Evolutionary conservation across 92 coral and sea anemone genomes (phyloP).

Genomic region (Muricea muricata): DNA sequence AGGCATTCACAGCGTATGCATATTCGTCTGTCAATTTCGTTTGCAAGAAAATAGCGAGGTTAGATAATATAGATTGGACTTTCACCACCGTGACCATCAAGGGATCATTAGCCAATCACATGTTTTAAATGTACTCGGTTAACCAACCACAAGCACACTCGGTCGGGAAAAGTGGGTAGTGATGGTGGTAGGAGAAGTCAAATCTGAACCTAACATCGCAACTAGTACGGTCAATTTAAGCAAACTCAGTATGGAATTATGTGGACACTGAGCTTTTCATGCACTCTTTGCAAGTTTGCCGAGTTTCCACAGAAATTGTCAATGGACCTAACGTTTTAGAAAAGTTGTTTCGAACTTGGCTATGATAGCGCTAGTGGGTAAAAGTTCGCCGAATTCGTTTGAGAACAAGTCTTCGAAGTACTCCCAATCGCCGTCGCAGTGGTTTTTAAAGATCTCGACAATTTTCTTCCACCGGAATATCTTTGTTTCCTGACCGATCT

Average conservation of each 20-base stretch:
- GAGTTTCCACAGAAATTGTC: no score
- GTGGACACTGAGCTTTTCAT: no score
- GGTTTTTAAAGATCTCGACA: slow-evolving; percentile 94
- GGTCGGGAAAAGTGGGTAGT: no score
- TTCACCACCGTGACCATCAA: background rate
- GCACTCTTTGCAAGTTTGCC: no score
- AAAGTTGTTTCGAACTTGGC: slow-evolving; percentile 80
- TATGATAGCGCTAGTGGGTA: slow-evolving; percentile 91
- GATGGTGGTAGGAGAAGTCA: no score
- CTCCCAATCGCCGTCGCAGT: slow-evolving; percentile 91
- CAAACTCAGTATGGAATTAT: no score
- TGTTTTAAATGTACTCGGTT: no score
- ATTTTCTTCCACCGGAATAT: slow-evolving; percentile 98
- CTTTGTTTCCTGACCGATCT: slow-evolving; percentile 97
- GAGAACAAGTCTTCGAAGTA: slow-evolving; percentile 85
- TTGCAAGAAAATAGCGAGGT: background rate
- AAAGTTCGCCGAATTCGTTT: slow-evolving; percentile 83
- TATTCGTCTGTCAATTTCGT: background rate
- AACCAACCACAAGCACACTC: no score
- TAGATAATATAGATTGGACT: no score
- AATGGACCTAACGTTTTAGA: slow-evolving; percentile 20
- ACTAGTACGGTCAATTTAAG: no score
- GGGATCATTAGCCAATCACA: background rate
- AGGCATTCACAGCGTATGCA: background rate
- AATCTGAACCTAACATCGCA: no score